These are phyloP conservation scores for Apis mellifera DNA, from an alignment of 1,140 invertebrate species.

Conservation along the genomic window Amel_HAv3.1 CM009934.2:12321501-12322000, in stretches of 20 bases:
- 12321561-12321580: neutral
- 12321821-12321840: neutral
- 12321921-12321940: constrained; percentile 22
- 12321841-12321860: neutral
- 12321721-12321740: too few species aligned
- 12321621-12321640: too few species aligned
- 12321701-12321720: neutral
- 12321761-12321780: neutral
- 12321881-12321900: constrained; percentile 35
- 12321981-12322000: constrained; percentile 59
- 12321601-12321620: too few species aligned
- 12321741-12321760: constrained; percentile 34
- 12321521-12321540: constrained; percentile 40
- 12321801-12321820: neutral
- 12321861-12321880: constrained; percentile 28
- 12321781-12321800: constrained; percentile 5
- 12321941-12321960: constrained; percentile 42
- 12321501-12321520: constrained; percentile 41
- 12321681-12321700: too few species aligned
- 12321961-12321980: neutral
- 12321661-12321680: too few species aligned
- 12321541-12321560: neutral
- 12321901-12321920: constrained; percentile 31
- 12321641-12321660: too few species aligned
- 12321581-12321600: neutral